These are phyloP conservation scores for Copidosoma floridanum DNA, from an alignment of 1,140 invertebrate species.

Conservation along the genomic window DNA sequence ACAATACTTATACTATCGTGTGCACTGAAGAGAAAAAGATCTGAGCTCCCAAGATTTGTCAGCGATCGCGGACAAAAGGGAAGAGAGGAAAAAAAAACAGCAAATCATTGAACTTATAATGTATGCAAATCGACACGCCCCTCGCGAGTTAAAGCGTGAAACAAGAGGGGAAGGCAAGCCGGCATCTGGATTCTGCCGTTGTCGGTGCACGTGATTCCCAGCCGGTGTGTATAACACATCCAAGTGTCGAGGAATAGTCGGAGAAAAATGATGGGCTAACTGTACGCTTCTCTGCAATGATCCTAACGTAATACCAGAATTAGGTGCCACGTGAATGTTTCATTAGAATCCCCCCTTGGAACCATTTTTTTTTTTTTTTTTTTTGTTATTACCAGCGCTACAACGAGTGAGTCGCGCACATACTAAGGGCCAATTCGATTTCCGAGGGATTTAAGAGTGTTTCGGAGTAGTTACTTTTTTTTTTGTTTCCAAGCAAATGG, in stretches of 20 bases:
- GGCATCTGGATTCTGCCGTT: background rate
- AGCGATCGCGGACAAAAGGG: background rate
- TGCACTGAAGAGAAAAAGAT: no score
- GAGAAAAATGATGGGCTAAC: constrained; percentile 15
- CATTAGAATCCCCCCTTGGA: constrained; percentile 18
- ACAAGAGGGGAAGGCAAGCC: background rate
- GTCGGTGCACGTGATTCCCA: background rate
- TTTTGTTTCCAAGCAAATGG: no score
- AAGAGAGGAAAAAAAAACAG: background rate
- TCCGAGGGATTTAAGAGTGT: background rate
- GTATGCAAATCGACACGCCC: constrained; percentile 12
- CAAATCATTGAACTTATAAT: background rate
- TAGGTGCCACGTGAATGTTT: constrained; percentile 23
- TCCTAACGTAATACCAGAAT: constrained; percentile 19
- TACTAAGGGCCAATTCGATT: background rate
- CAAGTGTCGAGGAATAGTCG: constrained; percentile 6
- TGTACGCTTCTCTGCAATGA: no score
- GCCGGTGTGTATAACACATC: no score
- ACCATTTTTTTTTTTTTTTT: no score
- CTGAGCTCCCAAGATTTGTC: background rate
- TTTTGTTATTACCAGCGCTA: background rate
- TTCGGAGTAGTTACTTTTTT: no score
- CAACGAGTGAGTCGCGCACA: background rate
- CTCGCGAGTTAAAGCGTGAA: constrained; percentile 9
- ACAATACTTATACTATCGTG: no score